A percentile compares a stretch with the other conserved stretches of the same genome.
These are phyloP conservation scores for Cheilosia urbana DNA, from an alignment of 2,888 invertebrate genomes.

Conservation along the genomic window DNA sequence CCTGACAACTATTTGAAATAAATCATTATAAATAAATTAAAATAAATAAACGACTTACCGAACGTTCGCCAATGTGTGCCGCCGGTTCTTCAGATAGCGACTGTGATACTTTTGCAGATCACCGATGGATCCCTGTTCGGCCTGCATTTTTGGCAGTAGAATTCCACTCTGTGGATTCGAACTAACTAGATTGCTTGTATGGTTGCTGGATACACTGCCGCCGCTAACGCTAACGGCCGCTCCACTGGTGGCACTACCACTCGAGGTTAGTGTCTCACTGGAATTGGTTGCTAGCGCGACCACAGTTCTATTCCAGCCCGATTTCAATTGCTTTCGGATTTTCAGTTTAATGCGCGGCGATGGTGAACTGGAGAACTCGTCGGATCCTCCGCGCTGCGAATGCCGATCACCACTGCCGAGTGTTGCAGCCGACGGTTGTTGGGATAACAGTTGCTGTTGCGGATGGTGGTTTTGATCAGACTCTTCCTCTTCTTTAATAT, in stretches of 20 bases:
- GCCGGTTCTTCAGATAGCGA: slow-evolving; percentile 92
- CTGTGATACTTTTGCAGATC: slow-evolving; percentile 95
- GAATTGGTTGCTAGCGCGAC: slow-evolving; percentile 81
- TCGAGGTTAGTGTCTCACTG: slow-evolving; percentile 81
- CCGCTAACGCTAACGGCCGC: slow-evolving; percentile 78
- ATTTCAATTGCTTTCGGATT: slow-evolving; percentile 82
- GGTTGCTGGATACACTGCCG: slow-evolving; percentile 78
- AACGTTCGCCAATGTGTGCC: slow-evolving; percentile 96
- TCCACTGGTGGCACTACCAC: slow-evolving; percentile 78
- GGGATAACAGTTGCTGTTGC: slow-evolving; percentile 84
- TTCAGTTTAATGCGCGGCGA: slow-evolving; percentile 83
- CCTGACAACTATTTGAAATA: too few relatives aligned
- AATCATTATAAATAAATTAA: neutral
- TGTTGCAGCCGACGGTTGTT: slow-evolving; percentile 77
- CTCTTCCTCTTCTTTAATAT: slow-evolving; percentile 93
- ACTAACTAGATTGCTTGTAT: slow-evolving; percentile 76
- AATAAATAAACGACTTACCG: slow-evolving; percentile 88
- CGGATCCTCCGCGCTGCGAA: slow-evolving; percentile 73
- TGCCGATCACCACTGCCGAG: slow-evolving; percentile 81
- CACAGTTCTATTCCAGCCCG: slow-evolving; percentile 82
- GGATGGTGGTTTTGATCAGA: slow-evolving; percentile 84
- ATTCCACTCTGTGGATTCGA: slow-evolving; percentile 81
- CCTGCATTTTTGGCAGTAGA: slow-evolving; percentile 91
- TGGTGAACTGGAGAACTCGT: slow-evolving; percentile 80
- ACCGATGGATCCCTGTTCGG: slow-evolving; percentile 95